Base-by-base conservation (phyloP, 2,888 invertebrate species). In the Caenorhabditis wallacei region DNA sequence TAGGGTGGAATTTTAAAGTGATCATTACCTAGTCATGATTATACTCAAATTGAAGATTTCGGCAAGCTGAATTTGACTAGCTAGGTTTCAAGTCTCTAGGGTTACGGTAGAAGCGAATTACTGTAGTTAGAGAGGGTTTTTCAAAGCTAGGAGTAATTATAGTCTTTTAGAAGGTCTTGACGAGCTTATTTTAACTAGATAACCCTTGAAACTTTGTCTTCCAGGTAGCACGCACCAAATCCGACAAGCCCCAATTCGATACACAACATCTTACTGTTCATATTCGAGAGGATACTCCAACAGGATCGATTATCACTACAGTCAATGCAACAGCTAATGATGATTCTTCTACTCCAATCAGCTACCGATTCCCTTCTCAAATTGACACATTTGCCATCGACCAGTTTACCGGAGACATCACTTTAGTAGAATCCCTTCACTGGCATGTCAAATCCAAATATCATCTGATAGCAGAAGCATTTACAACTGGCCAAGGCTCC, bases 401-500 rank as follows among this genome's bases (percentile, higher is more conserved):
- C 93, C 94, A 95, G 88, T 97, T 95, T 93, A 97, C 96, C 89
- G 98, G 98, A 16, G 95, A 95, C 91, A 95, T 99, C 63, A 95
- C 96, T 10, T 93, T 98, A 64, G 95, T 95, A 85, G 94, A 94
- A 87, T 94, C 94, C 11, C 93, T 98, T 3, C 83, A 87, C 18
- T 83, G 82, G 80, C 80, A 76, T 30, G 80, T 84, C 78, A 75
- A 54, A 16, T 56, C 70, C 1, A 40, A 43, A 16, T 79, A 85
- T 56, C 64, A 78, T 11, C 61, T 87, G 13, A 71, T 82, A 3
- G 80, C 79, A 2, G 86, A 82, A 63, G 88, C 88, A 0, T 82
- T 79, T 46, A 76, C 80, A 11, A 70, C 69, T 8, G 75, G 75
- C 4, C 54, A 75, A 11, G 53, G 71, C 24, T 59, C 88, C 7